These are phyloP conservation scores for Polyploca ridens DNA, from an alignment of 2,888 invertebrate genomes.

Conservation along the genomic window DNA sequence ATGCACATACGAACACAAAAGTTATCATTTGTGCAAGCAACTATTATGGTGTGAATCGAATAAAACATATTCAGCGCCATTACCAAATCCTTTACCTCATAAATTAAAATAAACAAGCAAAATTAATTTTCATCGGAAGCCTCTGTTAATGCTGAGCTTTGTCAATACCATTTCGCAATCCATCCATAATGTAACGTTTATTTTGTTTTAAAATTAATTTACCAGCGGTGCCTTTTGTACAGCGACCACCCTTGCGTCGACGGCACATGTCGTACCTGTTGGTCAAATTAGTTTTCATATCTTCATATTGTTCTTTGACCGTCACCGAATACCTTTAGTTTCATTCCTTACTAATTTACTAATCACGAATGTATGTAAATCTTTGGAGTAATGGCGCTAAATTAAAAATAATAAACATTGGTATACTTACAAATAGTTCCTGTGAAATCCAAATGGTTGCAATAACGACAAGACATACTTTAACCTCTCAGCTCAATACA, in stretches of 20 bases:
- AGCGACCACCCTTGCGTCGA: constrained; percentile 97
- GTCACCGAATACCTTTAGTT: constrained; percentile 26
- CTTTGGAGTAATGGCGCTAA: constrained; percentile 75
- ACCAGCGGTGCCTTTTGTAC: constrained; percentile 99
- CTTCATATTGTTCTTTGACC: constrained; percentile 52
- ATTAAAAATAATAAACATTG: constrained; percentile 38
- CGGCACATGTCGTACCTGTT: constrained; percentile 99
- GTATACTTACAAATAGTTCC: constrained; percentile 46
- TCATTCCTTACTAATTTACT: not conserved
- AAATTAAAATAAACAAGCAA: constrained; percentile 76
- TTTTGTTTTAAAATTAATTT: constrained; percentile 83
- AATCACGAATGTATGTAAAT: constrained; percentile 18
- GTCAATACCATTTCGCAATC: constrained; percentile 63
- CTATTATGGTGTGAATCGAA: constrained; percentile 36
- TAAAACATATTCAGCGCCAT: constrained; percentile 77
- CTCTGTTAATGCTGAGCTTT: constrained; percentile 76
- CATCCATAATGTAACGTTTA: constrained; percentile 55
- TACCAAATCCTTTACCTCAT: constrained; percentile 82
- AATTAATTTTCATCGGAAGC: constrained; percentile 76
- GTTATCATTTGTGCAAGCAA: constrained; percentile 42
- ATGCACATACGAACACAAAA: constrained; percentile 24
- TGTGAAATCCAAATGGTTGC: constrained; percentile 34
- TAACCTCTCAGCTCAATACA: constrained; percentile 16
- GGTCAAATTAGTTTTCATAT: constrained; percentile 76
- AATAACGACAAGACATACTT: constrained; percentile 25